Evolutionary conservation across 1,140 invertebrate genomes (phyloP), one percentile per base, ranked within the genome.

Genomic region (Araneus ventricosus): DNA sequence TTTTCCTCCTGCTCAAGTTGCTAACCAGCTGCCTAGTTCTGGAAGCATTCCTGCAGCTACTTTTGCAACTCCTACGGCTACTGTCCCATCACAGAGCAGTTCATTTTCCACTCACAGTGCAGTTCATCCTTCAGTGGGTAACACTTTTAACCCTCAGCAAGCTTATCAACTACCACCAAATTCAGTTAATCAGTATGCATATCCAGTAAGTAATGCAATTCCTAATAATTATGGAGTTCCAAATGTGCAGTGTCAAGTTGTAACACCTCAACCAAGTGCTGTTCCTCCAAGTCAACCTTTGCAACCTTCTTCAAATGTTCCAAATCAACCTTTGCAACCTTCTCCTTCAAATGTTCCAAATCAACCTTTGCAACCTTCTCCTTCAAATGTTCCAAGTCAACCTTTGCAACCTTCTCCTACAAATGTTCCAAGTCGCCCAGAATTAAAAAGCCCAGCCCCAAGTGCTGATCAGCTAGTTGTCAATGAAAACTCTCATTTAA

Each of bases 351-450:
- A 59, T 22, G 61, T 63, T n/a, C 63, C 87, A 27, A 17, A 2
- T 52, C 67, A 70, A 75, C 63, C 87, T 1, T 27, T 89, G n/a
- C 88, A 75, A 52, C 24, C 45, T 37, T 22, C 63, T 8, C 37
- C 30, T 61, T 5, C 59, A 37, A 45, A 59, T 22, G 61, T 63
- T n/a, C 63, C 87, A 2, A 24, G 4, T 52, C 67, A 70, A 45
- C 63, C 87, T 4, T 45, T 90, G 20, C 88, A 90, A 52, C 70
- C 88, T 90, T 10, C 88, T 22, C 70, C 70, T n/a, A 34, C 67
- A 10, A 45, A n/a, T 52, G 52, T 41, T 75, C 45, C 88, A 4
- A 59, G 6, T 59, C 27, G 20, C 5, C 41, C 63, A 57, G 88
- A 79, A 24, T 17, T n/a, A 6, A 79, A 90, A 90, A 79, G 67